Conservation (phyloP, 2,113 vertebrate genomes). For the Xenopus laevis region DNA sequence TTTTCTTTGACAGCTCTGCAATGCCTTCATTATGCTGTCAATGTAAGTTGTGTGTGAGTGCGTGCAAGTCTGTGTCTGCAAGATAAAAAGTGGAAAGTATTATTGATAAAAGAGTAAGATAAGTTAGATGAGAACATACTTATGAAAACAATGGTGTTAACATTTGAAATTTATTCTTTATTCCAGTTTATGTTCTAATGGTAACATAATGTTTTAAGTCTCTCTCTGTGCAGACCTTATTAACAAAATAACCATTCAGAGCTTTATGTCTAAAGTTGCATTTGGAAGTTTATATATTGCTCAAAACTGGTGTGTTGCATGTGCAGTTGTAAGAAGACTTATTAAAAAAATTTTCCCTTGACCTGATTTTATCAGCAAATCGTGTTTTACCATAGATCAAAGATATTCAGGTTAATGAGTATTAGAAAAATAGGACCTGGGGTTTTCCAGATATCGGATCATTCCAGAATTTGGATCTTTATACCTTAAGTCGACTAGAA, state of each 20-base stretch:
- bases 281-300: too few species aligned
- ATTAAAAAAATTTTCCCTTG: too few species aligned
- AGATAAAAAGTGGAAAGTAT: conserved; percentile 35
- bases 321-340: too few species aligned
- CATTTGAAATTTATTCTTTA: conserved; percentile 38
- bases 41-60: conserved; percentile 45
- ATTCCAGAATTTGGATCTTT: too few species aligned
- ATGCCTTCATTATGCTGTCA: conserved; percentile 53
- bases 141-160: conserved; percentile 44
- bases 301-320: too few species aligned
- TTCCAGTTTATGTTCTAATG: conserved; percentile 10
- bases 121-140: conserved; percentile 42
- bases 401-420: too few species aligned
- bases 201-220: conserved; percentile 9
- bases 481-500: too few species aligned
- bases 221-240: conserved; percentile 12
- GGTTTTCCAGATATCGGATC: too few species aligned
- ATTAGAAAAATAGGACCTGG: too few species aligned
- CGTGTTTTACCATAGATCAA: too few species aligned
- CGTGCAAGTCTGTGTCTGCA: conserved; percentile 45
- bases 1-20: conserved; percentile 55
- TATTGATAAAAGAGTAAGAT: conserved; percentile 43
- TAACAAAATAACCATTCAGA: conserved; percentile 17
- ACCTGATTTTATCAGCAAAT: too few species aligned
- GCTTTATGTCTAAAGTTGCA: background rate